Evolutionary conservation across 2,113 vertebrate species (phyloP).

Genomic region (Alectura lathami): DNA sequence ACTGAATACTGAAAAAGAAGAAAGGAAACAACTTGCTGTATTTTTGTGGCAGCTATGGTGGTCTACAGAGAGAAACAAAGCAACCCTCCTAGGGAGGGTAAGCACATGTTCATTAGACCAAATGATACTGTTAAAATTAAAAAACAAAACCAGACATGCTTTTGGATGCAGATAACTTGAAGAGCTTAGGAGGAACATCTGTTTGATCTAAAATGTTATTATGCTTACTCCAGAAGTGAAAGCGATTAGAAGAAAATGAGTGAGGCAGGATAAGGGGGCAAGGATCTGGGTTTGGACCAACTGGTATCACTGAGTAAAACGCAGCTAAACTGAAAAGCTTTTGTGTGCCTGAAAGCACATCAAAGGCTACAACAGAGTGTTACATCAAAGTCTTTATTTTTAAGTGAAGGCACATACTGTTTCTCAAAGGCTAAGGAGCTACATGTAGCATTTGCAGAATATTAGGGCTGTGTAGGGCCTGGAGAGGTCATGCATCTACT

Average conservation of each 20-base stretch:
- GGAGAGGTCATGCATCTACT: background rate
- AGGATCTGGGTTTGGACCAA: background rate
- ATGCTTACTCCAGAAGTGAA: background rate
- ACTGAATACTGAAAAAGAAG: background rate
- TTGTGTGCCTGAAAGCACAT: background rate
- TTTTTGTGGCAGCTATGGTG: fast-evolving
- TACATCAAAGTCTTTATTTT: slow-evolving; percentile 29
- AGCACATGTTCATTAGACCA: background rate
- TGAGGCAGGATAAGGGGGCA: background rate
- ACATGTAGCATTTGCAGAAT: background rate
- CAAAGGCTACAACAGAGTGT: background rate
- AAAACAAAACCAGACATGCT: background rate
- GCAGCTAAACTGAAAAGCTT: background rate
- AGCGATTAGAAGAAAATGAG: background rate
- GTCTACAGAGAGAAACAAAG: background rate
- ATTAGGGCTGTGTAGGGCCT: background rate
- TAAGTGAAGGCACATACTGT: background rate
- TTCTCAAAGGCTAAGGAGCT: slow-evolving; percentile 33
- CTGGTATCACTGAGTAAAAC: background rate
- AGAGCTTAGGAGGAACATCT: background rate
- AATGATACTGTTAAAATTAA: background rate
- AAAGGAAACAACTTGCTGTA: background rate
- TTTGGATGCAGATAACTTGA: background rate
- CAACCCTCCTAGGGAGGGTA: background rate
- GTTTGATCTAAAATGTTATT: background rate